Evolutionary conservation across 2,797 vertebrate genomes (phyloP).

Genomic region (Lacerta bilineata): DNA sequence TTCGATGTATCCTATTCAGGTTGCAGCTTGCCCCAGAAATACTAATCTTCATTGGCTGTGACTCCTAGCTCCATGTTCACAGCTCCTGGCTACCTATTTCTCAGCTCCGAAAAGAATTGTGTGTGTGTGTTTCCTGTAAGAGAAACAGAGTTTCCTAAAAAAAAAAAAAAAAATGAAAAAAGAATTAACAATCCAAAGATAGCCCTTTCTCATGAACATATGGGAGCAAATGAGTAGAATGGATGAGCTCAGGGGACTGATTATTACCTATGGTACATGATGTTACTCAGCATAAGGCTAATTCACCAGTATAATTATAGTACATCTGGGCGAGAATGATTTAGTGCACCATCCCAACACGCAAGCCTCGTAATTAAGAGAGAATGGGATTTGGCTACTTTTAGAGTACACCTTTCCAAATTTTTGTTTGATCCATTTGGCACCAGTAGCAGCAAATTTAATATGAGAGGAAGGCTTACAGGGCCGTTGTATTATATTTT

Average conservation of each 20-base stretch:
- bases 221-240: conserved; percentile 58
- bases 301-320: conserved; percentile 67
- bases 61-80: neutral
- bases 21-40: neutral
- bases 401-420: conserved; percentile 69
- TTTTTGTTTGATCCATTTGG: conserved; percentile 53
- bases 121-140: conserved; percentile 19
- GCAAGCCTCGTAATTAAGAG: conserved; percentile 59
- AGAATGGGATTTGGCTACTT: conserved; percentile 65
- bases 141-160: conserved; percentile 50
- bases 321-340: conserved; percentile 69
- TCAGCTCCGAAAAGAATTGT: neutral
- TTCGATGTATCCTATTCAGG: neutral
- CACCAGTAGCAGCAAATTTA: conserved; percentile 19
- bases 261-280: conserved; percentile 59
- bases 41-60: neutral
- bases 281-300: conserved; percentile 66
- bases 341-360: conserved; percentile 49
- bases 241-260: conserved; percentile 62
- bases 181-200: conserved; percentile 49
- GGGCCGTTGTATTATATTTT: neutral
- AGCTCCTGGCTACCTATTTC: neutral
- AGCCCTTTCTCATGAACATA: conserved; percentile 64
- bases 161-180: neutral
- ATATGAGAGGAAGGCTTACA: neutral